Conservation (phyloP, 2,113 vertebrate species). For the Caloenas nicobarica region DNA sequence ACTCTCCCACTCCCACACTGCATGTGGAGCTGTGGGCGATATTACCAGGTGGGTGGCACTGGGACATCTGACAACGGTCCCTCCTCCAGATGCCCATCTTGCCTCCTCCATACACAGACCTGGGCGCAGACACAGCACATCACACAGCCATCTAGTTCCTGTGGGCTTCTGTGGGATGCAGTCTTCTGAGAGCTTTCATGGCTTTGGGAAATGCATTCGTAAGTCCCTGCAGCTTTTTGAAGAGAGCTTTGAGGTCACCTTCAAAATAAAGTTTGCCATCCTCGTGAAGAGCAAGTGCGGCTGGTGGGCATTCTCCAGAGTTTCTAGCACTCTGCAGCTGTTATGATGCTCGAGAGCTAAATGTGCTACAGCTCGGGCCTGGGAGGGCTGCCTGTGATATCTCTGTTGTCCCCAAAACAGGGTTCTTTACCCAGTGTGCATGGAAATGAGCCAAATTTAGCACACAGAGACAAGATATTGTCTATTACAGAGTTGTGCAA, state of each 20-base stretch:
- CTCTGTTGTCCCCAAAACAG: no score
- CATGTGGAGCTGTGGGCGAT: background rate
- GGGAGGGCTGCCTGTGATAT: background rate
- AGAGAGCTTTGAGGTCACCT: background rate
- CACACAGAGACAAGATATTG: no score
- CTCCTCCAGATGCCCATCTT: background rate
- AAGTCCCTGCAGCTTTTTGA: background rate
- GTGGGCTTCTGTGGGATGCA: background rate
- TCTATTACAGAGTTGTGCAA: no score
- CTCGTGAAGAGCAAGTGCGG: background rate
- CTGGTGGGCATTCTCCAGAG: background rate
- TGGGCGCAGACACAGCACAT: background rate
- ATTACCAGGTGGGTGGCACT: background rate
- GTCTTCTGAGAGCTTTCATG: background rate
- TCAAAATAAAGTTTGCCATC: background rate
- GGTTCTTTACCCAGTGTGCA: no score
- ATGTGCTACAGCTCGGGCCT: background rate
- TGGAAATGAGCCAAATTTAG: no score
- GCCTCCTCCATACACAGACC: background rate
- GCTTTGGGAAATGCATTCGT: background rate
- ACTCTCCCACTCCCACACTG: background rate
- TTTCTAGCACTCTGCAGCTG: background rate
- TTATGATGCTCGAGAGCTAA: background rate
- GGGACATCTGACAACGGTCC: background rate
- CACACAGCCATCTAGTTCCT: background rate